phyloP scores from a whole-genome alignment of 2,888 invertebrate species.

The Sinopyrophorus schimmeli region DNA sequence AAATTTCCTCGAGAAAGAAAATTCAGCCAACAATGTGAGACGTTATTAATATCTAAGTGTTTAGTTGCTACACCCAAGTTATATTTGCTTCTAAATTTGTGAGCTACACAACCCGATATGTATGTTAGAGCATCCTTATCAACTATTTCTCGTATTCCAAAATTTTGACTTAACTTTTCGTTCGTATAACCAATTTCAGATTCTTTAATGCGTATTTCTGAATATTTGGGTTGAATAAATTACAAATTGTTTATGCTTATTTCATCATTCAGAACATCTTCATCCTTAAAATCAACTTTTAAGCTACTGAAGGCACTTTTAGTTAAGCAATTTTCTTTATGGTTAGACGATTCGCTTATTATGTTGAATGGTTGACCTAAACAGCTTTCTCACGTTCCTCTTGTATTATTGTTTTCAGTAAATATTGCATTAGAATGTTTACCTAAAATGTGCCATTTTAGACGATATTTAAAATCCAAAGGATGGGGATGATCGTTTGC shows the following conservation, averaged over 20 bases:
- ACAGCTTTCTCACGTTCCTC: conserved; percentile 4
- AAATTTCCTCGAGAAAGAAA: neutral
- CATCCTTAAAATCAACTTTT: conserved; percentile 9
- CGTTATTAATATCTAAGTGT: neutral
- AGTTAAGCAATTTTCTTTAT: conserved; percentile 20
- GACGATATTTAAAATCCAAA: neutral
- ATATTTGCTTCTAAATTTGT: conserved; percentile 28
- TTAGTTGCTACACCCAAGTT: neutral
- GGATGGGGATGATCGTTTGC: conserved; percentile 14
- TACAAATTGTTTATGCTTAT: conserved; percentile 13
- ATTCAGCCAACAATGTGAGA: neutral
- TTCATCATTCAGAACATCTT: conserved; percentile 15
- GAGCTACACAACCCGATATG: conserved; percentile 27
- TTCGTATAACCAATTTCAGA: conserved; percentile 9
- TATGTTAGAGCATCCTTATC: conserved; percentile 27
- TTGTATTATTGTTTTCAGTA: conserved; percentile 10
- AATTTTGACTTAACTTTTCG: conserved; percentile 18
- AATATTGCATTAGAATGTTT: conserved; percentile 9
- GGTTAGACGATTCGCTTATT: conserved; percentile 1
- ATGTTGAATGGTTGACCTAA: conserved; percentile 1
- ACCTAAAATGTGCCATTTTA: conserved; percentile 1
- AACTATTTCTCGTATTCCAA: conserved; percentile 21
- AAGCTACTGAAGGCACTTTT: conserved; percentile 15
- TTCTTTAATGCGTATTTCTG: conserved; percentile 1
- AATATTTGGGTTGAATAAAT: conserved; percentile 20